A percentile compares a stretch with the other conserved stretches of the same genome.
Evolutionary conservation across 2,888 invertebrate genomes (phyloP).

Genomic region (Eupithecia abbreviata): DNA sequence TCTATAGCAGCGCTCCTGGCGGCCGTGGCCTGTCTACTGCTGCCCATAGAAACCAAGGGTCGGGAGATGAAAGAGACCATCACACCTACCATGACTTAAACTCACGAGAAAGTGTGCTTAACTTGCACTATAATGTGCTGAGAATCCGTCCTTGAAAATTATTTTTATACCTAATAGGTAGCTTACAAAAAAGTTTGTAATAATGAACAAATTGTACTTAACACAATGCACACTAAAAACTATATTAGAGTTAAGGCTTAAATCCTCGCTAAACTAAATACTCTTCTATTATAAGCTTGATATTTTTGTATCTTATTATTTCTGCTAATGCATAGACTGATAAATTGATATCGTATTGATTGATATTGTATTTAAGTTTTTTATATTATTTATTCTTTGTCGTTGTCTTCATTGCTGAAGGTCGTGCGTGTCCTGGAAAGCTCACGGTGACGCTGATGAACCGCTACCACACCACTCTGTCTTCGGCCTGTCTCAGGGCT

Average conservation of each 20-base stretch:
- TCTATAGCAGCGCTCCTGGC: conserved; percentile 90
- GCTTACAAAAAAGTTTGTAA: neutral
- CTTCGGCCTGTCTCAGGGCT: no score
- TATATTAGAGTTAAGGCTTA: neutral
- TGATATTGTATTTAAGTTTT: neutral
- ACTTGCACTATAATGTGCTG: neutral
- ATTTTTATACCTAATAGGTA: neutral
- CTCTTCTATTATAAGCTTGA: neutral
- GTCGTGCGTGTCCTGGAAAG: no score
- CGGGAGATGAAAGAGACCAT: conserved; percentile 86
- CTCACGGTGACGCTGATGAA: no score
- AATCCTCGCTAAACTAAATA: neutral
- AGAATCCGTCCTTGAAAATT: neutral
- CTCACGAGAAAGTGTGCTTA: neutral
- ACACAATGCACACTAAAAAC: neutral
- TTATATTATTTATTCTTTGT: no score
- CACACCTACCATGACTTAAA: conserved; percentile 54
- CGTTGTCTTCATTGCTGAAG: no score
- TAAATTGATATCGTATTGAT: neutral
- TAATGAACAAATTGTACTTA: conserved; percentile 7
- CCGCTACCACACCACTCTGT: no score
- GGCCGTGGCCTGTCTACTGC: conserved; percentile 88
- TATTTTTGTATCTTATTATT: neutral
- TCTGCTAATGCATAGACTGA: conserved; percentile 2
- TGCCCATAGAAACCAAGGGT: conserved; percentile 94